Percentiles rank a stretch among this genome's conserved stretches.
Evolutionary conservation across 1,140 invertebrate species (phyloP).

Genomic region (Leucophenga varia): DNA sequence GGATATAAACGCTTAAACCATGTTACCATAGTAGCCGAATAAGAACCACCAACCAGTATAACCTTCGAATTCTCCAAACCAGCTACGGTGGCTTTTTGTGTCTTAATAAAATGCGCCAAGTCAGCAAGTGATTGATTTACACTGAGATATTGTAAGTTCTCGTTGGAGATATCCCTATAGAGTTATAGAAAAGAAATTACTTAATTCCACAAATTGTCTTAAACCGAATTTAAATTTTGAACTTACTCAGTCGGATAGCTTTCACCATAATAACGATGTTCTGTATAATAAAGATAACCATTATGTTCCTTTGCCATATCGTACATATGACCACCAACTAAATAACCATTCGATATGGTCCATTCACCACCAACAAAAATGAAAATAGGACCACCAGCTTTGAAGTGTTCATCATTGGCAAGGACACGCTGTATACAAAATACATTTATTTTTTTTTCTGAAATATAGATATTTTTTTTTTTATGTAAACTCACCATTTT

Average conservation of each 20-base stretch:
- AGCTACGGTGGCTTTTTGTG: constrained; percentile 57
- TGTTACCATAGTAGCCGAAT: constrained; percentile 74
- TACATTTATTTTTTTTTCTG: background rate
- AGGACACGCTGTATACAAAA: constrained; percentile 35
- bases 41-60: constrained; percentile 77
- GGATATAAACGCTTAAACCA: constrained; percentile 79
- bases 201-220: no score
- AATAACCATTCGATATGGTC: constrained; percentile 57
- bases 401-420: constrained; percentile 38
- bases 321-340: constrained; percentile 59
- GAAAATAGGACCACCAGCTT: constrained; percentile 64
- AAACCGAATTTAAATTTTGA: constrained; percentile 21
- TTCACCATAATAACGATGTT: constrained; percentile 81
- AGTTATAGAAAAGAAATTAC: background rate
- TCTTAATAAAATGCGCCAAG: constrained; percentile 67
- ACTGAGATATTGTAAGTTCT: constrained; percentile 66
- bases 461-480: no score
- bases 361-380: constrained; percentile 73
- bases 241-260: constrained; percentile 68
- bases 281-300: constrained; percentile 68
- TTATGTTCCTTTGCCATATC: constrained; percentile 62
- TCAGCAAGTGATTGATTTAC: constrained; percentile 74
- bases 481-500: constrained; percentile 61
- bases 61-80: constrained; percentile 54
- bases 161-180: constrained; percentile 59